phyloP scores from a whole-genome alignment of 1,140 invertebrate species.

The Thalassaphorura encarpata region DNA sequence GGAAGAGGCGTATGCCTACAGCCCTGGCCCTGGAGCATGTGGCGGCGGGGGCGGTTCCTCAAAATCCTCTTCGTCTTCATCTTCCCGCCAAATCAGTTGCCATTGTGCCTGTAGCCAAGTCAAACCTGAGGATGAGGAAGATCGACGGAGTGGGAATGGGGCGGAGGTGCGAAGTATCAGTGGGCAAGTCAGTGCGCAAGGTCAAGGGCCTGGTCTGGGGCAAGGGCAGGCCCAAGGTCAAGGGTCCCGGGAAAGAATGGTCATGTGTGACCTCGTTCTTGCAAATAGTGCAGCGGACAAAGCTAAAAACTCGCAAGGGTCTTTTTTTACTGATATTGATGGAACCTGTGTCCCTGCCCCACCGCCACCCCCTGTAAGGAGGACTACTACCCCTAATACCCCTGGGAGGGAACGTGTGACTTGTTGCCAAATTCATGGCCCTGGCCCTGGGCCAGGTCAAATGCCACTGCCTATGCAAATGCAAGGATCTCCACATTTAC shows the following conservation, averaged over 20 bases:
- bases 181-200: too few relatives aligned
- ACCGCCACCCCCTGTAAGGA: too few relatives aligned
- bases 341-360: too few relatives aligned
- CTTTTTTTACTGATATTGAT: too few relatives aligned
- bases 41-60: neutral
- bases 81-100: constrained; percentile 10
- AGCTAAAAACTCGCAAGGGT: too few relatives aligned
- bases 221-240: neutral
- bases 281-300: too few relatives aligned
- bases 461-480: too few relatives aligned
- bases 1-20: neutral
- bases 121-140: constrained; percentile 6
- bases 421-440: too few relatives aligned
- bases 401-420: too few relatives aligned
- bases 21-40: neutral
- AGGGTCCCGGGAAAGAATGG: neutral
- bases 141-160: neutral
- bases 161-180: neutral
- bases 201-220: neutral
- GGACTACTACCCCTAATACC: too few relatives aligned
- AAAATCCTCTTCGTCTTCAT: neutral
- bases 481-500: too few relatives aligned
- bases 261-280: constrained; percentile 29
- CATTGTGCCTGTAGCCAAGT: constrained; percentile 25
- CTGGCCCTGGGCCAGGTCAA: too few relatives aligned